Percentiles rank a stretch among this genome's conserved stretches.
Evolutionary conservation across 2,113 vertebrate species (phyloP).

Genomic region (Scolopax mira): DNA sequence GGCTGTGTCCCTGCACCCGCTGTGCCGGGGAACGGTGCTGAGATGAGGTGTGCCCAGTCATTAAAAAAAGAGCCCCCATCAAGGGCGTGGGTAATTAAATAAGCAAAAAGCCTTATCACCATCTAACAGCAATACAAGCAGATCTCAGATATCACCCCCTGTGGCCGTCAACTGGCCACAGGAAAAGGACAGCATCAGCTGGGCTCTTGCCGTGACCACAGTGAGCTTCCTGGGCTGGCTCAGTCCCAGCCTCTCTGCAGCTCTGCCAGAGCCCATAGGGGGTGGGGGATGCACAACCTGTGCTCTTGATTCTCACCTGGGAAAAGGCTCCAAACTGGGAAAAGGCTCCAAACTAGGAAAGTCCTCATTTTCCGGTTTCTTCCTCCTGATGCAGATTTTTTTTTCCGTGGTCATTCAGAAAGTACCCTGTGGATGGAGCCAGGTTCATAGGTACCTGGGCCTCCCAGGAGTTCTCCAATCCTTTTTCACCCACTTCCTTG

Average conservation of each 20-base stretch:
- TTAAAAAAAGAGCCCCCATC: not conserved
- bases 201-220: fast-evolving
- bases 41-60: not conserved
- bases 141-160: not conserved
- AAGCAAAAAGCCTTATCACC: not conserved
- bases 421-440: not conserved
- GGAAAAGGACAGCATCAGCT: not conserved
- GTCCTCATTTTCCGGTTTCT: not conserved
- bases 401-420: fast-evolving
- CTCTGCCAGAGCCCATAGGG: not conserved
- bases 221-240: not conserved
- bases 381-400: fast-evolving
- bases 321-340: conserved; percentile 13
- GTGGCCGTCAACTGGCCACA: not conserved
- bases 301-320: not conserved
- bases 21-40: fast-evolving
- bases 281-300: not conserved
- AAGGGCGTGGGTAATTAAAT: fast-evolving
- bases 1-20: fast-evolving
- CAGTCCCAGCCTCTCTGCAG: fast-evolving
- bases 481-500: not conserved
- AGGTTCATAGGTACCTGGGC: fast-evolving
- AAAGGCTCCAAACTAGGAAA: conserved; percentile 13
- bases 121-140: not conserved
- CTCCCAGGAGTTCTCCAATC: not conserved